Percentiles rank a stretch among this genome's conserved stretches.
Conservation (phyloP, 2,113 vertebrate species). For the Nycticorax nycticorax region DNA sequence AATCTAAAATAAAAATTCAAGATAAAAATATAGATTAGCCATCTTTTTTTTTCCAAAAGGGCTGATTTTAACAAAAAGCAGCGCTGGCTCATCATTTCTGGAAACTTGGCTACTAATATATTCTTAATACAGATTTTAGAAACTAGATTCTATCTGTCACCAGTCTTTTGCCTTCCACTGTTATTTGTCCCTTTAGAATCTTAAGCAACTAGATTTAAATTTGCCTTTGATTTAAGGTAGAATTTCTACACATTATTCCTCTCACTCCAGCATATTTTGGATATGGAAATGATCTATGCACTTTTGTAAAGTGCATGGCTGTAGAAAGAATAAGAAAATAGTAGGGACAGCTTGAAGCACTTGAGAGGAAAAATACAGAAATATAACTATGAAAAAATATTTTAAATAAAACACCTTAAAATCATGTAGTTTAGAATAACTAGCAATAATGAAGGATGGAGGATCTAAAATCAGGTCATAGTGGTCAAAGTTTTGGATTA, state of each 20-base stretch:
- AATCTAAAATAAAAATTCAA: neutral
- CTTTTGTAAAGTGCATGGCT: neutral
- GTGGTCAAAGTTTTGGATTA: neutral
- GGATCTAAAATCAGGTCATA: neutral
- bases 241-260: neutral
- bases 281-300: neutral
- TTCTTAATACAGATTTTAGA: neutral
- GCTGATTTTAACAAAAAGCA: neutral
- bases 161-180: neutral
- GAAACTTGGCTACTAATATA: neutral
- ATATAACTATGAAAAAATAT: neutral
- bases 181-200: neutral
- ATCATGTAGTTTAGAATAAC: neutral
- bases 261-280: neutral
- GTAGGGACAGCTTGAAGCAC: neutral
- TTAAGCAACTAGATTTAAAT: neutral
- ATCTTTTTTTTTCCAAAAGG: neutral
- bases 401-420: neutral
- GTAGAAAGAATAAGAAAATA: neutral
- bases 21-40: neutral
- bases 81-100: neutral
- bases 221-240: neutral
- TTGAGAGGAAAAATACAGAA: neutral
- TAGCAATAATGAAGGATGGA: neutral
- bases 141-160: neutral